phyloP scores from a whole-genome alignment of 2,888 invertebrate species.

The Drosophila nr. fundita region DNA sequence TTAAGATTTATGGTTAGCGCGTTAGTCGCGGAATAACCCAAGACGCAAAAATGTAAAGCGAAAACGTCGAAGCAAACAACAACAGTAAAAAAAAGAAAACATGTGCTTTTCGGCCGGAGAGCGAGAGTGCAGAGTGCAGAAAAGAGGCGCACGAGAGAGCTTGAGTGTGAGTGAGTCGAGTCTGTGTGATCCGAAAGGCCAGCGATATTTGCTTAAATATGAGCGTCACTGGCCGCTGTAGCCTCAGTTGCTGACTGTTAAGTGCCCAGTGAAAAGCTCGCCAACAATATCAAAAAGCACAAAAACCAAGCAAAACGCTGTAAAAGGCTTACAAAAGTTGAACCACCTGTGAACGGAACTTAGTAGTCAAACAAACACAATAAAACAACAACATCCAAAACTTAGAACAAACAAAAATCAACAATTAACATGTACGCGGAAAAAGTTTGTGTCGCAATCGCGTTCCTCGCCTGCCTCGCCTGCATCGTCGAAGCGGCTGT shows the following conservation, averaged over 20 bases:
- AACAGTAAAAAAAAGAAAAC: constrained; percentile 61
- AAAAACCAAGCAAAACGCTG: constrained; percentile 4
- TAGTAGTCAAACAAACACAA: constrained; percentile 13
- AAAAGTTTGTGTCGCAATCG: constrained; percentile 72
- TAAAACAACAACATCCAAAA: constrained; percentile 7
- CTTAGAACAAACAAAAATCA: constrained; percentile 1
- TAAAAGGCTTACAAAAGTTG: constrained; percentile 11
- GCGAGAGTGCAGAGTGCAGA: background rate
- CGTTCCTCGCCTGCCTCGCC: constrained; percentile 64
- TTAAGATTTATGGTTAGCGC: constrained; percentile 67
- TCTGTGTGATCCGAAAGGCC: constrained; percentile 9
- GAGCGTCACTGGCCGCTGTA: constrained; percentile 52
- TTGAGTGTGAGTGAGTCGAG: constrained; percentile 5
- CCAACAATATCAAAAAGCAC: constrained; percentile 1
- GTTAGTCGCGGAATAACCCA: constrained; percentile 66
- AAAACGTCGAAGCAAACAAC: constrained; percentile 49
- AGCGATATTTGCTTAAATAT: constrained; percentile 67
- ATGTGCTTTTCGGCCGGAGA: constrained; percentile 58
- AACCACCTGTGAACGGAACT: constrained; percentile 24
- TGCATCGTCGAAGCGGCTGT: constrained; percentile 78
- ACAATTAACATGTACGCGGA: constrained; percentile 72
- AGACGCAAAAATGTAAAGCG: constrained; percentile 57
- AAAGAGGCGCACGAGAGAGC: constrained; percentile 4
- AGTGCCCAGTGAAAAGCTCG: constrained; percentile 58
- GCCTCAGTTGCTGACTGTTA: constrained; percentile 73